Conservation (phyloP, 2,888 invertebrate species). For the Polyommatus iphigenia region DNA sequence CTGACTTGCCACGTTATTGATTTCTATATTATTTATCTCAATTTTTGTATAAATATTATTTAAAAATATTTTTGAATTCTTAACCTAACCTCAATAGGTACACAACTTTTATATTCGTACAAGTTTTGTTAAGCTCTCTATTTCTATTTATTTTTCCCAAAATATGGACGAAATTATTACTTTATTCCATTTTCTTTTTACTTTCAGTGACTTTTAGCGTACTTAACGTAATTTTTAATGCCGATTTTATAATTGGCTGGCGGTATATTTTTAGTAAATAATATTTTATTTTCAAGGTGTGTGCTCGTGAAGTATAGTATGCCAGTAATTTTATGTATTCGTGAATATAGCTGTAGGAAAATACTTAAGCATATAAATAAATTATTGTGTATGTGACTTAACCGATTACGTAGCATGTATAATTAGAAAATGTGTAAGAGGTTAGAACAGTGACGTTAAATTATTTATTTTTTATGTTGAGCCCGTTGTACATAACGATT, state of each 20-base stretch:
- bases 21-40: background rate
- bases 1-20: background rate
- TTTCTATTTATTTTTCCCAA: background rate
- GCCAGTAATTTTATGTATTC: constrained; percentile 70
- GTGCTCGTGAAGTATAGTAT: constrained; percentile 54
- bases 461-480: constrained; percentile 80
- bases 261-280: background rate
- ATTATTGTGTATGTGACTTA: constrained; percentile 65
- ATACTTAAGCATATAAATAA: constrained; percentile 51
- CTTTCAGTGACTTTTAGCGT: constrained; percentile 1
- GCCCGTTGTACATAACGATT: constrained; percentile 69
- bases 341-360: constrained; percentile 56
- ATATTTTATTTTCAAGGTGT: constrained; percentile 38
- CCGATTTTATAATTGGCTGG: background rate
- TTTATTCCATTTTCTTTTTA: background rate
- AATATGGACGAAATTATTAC: background rate
- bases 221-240: background rate
- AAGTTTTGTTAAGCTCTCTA: background rate
- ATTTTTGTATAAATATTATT: background rate
- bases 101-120: background rate
- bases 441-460: constrained; percentile 72
- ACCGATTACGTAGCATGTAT: constrained; percentile 65
- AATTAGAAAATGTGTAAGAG: constrained; percentile 72
- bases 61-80: background rate
- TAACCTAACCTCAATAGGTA: background rate